Base-by-base conservation (phyloP, 2,888 invertebrate genomes). In the Thymelicus lineola region DNA sequence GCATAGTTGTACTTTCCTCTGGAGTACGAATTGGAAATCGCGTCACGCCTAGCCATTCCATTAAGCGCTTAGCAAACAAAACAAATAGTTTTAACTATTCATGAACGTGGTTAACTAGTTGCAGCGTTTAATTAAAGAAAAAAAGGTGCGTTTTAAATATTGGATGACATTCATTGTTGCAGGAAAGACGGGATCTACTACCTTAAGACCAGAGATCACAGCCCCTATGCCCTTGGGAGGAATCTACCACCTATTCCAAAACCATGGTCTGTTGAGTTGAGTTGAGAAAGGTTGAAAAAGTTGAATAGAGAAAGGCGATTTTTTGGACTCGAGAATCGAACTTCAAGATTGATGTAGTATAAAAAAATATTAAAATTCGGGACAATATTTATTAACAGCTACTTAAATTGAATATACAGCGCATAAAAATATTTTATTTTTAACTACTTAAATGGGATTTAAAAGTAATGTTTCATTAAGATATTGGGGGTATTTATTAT, bases 131-230 rank as follows among this genome's bases (percentile, higher is more conserved):
- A 86, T 84, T 86, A 83, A 84, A 86, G 83, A 84, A 86, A 82
- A 84, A 28, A 84, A 86, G 78, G 79, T 80, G 83, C 81, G 79
- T 85, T 85, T 82, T 76, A 80, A 80, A 78, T 79, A 42, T 53
- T 67, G 53, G 63, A 71, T 71, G 66, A 84, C 78, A 80, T 74
- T 79, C 74, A 81, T 87, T 87, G 86, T 91, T 91, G 74, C 90
- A 94, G 94, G 83, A 92, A 94, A 80, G 93, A 94, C 77, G 95
- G 94, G 75, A 90, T 94, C 80, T 94, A 93, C 87, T 94, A 94
- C 86, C 89, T 95, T 76, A 88, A 82, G 84, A 95, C 95, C 73
- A 93, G 90, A 77, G 88, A 89, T n/a, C 88, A 90, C 78, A 84
- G 88, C 74, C 94, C 95, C 70, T 95, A 85, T 86, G 94, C 94